These are phyloP conservation scores for Drosophila sucinea DNA, from an alignment of 1,140 invertebrate species.

Conservation along the genomic window DNA sequence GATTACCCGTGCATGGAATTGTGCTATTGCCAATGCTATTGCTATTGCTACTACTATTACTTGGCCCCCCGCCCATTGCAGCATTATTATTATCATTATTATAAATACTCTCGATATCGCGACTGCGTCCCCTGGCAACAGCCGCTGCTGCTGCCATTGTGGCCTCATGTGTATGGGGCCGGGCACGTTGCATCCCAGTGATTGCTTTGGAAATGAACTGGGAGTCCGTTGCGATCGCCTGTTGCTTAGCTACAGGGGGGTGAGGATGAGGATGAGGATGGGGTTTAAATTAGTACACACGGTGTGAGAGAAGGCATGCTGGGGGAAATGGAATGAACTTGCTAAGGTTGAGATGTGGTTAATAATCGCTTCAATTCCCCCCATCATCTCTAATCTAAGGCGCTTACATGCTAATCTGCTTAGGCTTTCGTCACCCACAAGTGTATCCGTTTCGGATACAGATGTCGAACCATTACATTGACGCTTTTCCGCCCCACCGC, in stretches of 20 bases:
- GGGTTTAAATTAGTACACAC: too few species aligned
- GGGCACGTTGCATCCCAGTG: neutral
- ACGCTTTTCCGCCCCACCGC: conserved; percentile 56
- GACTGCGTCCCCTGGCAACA: conserved; percentile 42
- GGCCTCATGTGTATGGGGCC: conserved; percentile 34
- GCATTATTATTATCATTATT: neutral
- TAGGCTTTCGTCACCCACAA: conserved; percentile 49
- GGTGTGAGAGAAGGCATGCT: too few species aligned
- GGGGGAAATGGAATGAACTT: too few species aligned
- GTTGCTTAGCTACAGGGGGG: neutral
- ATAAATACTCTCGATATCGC: conserved; percentile 23
- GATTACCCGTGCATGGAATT: conserved; percentile 2
- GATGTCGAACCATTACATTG: conserved; percentile 21
- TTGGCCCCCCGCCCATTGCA: neutral
- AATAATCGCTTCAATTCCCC: too few species aligned
- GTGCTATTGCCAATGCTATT: conserved; percentile 24
- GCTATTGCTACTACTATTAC: conserved; percentile 8
- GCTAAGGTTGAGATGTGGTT: too few species aligned
- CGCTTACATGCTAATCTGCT: conserved; percentile 49
- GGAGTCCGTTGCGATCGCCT: neutral
- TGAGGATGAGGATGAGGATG: too few species aligned
- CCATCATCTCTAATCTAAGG: too few species aligned
- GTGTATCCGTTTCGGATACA: conserved; percentile 62
- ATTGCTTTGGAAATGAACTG: neutral
- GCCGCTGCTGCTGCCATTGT: conserved; percentile 64